These are phyloP conservation scores for Megaceryle alcyon DNA, from an alignment of 2,797 vertebrate species.

Conservation along the genomic window DNA sequence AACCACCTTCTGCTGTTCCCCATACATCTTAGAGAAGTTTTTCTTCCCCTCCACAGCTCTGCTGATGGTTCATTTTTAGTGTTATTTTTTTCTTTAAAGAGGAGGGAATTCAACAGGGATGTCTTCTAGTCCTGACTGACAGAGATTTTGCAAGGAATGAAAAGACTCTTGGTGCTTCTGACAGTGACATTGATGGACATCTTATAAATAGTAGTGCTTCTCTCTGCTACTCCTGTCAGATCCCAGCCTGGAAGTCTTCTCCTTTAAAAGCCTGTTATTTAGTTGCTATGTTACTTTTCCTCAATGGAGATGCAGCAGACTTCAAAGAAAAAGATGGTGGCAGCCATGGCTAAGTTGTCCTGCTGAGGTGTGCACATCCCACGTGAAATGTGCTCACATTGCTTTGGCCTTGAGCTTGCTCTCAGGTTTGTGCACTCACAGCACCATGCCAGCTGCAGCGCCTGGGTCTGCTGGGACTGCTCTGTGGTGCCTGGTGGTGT, in stretches of 20 bases:
- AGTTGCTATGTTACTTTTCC: neutral
- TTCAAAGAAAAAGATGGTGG: neutral
- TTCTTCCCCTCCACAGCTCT: neutral
- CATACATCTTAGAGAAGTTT: neutral
- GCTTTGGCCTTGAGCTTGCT: neutral
- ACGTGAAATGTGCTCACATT: rapidly evolving
- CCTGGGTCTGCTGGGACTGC: neutral
- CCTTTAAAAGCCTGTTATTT: neutral
- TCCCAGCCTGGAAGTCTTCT: neutral
- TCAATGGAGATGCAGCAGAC: neutral
- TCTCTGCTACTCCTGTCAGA: neutral
- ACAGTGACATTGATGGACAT: neutral
- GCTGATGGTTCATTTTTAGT: neutral
- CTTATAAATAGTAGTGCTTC: neutral
- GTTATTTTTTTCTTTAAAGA: neutral
- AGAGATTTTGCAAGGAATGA: neutral
- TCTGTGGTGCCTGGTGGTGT: neutral
- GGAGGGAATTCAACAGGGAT: neutral
- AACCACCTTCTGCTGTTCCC: neutral
- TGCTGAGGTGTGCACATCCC: neutral
- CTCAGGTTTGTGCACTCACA: neutral
- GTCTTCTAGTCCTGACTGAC: neutral
- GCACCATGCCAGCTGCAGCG: neutral
- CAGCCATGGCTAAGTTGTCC: rapidly evolving
- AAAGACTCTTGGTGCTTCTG: neutral